Percentiles rank a stretch among this genome's conserved stretches.
Conservation (phyloP, 2,113 vertebrate genomes). For the Hippocampus barbouri region DNA sequence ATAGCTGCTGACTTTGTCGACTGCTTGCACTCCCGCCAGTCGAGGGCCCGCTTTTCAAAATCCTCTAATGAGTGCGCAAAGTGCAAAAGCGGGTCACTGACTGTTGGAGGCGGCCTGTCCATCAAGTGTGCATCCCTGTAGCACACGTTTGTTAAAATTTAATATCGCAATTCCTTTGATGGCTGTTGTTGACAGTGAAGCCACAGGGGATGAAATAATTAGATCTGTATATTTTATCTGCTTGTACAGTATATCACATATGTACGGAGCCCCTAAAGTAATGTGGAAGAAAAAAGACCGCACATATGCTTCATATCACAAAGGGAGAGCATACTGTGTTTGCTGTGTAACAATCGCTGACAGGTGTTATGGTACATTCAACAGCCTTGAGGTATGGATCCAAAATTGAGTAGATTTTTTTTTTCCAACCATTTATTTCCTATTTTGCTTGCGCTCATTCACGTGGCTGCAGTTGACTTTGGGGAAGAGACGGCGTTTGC, state of each 20-base stretch:
- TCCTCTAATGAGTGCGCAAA: constrained; percentile 2
- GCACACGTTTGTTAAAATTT: constrained; percentile 1
- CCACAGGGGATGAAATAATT: constrained; percentile 6
- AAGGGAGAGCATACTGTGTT: neutral
- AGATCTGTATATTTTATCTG: neutral
- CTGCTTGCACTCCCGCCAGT: neutral
- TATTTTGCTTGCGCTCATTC: too few relatives aligned
- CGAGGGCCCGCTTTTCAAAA: neutral
- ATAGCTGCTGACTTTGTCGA: constrained; percentile 7
- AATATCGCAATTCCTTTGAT: neutral
- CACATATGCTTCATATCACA: neutral
- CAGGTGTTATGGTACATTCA: neutral
- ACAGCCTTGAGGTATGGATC: neutral
- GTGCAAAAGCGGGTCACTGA: constrained; percentile 1
- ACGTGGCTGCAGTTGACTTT: too few relatives aligned
- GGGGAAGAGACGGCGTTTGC: too few relatives aligned
- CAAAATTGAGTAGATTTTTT: neutral
- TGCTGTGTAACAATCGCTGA: neutral
- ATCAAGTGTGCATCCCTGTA: neutral
- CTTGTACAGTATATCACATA: neutral
- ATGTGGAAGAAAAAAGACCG: too few relatives aligned
- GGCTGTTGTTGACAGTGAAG: neutral
- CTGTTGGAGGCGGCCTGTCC: neutral
- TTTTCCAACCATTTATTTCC: too few relatives aligned
- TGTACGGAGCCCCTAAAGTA: too few relatives aligned